phyloP scores from a whole-genome alignment of 2,113 vertebrate genomes.

The Capreolus pygargus region DNA sequence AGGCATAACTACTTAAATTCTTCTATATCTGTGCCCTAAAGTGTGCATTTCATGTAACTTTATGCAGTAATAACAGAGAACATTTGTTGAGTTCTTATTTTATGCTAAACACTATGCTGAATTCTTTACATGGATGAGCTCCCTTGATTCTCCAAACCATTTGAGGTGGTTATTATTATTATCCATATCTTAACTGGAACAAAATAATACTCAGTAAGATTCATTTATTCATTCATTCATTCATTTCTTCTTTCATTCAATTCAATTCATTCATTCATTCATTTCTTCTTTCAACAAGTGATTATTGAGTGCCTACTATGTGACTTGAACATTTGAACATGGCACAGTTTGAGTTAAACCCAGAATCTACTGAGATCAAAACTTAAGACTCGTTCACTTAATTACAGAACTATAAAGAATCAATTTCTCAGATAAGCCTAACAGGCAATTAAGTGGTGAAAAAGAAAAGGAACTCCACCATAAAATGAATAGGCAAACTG shows the following conservation, averaged over 20 bases:
- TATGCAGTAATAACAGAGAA: neutral
- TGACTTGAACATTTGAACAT: neutral
- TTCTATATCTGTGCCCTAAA: neutral
- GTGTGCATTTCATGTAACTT: neutral
- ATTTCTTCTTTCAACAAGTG: neutral
- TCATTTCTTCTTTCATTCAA: too few relatives aligned
- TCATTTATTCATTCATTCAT: neutral
- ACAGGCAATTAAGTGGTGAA: neutral
- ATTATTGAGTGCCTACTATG: neutral
- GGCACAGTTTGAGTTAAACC: neutral
- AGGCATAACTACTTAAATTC: neutral
- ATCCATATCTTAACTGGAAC: neutral
- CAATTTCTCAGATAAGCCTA: slow-evolving; percentile 38
- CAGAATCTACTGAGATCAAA: slow-evolving; percentile 37
- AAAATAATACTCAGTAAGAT: neutral
- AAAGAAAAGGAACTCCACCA: neutral
- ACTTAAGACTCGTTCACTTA: neutral
- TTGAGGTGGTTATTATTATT: neutral
- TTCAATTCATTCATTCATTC: neutral
- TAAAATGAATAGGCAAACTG: slow-evolving; percentile 38
- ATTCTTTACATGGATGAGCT: neutral
- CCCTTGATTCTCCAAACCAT: neutral
- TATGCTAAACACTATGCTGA: neutral
- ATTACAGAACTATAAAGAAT: slow-evolving; percentile 49
- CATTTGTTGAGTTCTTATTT: neutral